Percentiles rank a stretch among this genome's conserved stretches.
phyloP scores from a whole-genome alignment of 1,140 invertebrate genomes.

The Papilio aristodemus region DNA sequence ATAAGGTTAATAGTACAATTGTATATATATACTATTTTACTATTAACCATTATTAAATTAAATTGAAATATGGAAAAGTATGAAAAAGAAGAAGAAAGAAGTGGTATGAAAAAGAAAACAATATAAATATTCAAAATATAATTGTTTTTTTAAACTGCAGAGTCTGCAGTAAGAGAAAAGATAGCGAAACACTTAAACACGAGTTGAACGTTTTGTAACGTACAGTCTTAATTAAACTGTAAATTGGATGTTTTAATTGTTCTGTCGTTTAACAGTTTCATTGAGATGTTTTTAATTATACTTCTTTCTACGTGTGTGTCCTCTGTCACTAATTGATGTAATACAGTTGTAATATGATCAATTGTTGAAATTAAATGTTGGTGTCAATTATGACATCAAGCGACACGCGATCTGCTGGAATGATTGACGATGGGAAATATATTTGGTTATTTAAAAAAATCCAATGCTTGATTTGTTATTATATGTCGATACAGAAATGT shows the following conservation, averaged over 20 bases:
- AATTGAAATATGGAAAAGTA: no score
- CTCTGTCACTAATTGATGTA: constrained; percentile 9
- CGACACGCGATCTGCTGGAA: no score
- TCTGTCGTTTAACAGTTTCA: neutral
- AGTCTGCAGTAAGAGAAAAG: neutral
- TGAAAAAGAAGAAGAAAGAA: no score
- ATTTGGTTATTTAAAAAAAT: no score
- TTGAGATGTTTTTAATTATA: constrained; percentile 18
- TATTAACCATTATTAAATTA: neutral
- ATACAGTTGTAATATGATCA: neutral
- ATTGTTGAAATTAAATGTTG: neutral
- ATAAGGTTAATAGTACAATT: no score
- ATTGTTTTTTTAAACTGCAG: neutral
- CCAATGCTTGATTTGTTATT: neutral
- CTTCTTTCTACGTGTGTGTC: neutral
- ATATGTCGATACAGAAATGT: neutral
- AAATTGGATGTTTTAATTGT: constrained; percentile 13
- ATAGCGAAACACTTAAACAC: constrained; percentile 5
- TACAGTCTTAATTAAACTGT: constrained; percentile 20
- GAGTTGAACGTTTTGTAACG: neutral
- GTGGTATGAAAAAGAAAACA: no score
- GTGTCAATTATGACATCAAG: neutral
- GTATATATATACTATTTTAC: no score
- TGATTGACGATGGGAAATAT: no score
- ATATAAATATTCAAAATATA: neutral